Conservation (phyloP, 2,888 invertebrate species). For the Amblyjoppa proteus region DNA sequence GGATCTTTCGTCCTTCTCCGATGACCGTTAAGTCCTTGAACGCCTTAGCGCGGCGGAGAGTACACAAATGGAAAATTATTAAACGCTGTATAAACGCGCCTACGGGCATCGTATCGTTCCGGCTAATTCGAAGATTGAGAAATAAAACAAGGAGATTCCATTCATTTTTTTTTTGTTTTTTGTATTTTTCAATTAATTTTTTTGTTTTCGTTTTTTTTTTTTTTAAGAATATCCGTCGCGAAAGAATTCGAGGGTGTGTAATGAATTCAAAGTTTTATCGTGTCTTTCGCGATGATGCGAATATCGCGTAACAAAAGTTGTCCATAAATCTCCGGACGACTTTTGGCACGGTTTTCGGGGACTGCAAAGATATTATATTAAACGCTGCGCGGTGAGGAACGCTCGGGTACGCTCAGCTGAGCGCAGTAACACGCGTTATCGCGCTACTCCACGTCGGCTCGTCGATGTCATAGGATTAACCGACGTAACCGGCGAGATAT, state of each 20-base stretch:
- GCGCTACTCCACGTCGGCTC: slow-evolving; percentile 20
- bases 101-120: not conserved
- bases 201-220: not conserved
- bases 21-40: slow-evolving; percentile 65
- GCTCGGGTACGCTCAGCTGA: slow-evolving; percentile 25
- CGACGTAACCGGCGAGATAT: slow-evolving; percentile 58
- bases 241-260: not conserved
- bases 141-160: not conserved
- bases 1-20: slow-evolving; percentile 61
- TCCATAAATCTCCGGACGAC: slow-evolving; percentile 72
- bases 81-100: not conserved
- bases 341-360: slow-evolving; percentile 71
- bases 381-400: not conserved
- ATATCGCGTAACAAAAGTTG: slow-evolving; percentile 71
- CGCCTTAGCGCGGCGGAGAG: slow-evolving; percentile 25
- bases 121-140: not conserved
- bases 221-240: not conserved
- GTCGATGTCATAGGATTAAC: slow-evolving; percentile 26
- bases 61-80: slow-evolving; percentile 8
- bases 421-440: slow-evolving; percentile 28
- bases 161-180: not conserved
- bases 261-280: slow-evolving; percentile 18
- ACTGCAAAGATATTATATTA: slow-evolving; percentile 70
- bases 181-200: not conserved
- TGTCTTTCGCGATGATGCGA: slow-evolving; percentile 39